Base-by-base conservation (phyloP, 2,797 vertebrate genomes). In the Pantherophis alleghaniensis region DNA sequence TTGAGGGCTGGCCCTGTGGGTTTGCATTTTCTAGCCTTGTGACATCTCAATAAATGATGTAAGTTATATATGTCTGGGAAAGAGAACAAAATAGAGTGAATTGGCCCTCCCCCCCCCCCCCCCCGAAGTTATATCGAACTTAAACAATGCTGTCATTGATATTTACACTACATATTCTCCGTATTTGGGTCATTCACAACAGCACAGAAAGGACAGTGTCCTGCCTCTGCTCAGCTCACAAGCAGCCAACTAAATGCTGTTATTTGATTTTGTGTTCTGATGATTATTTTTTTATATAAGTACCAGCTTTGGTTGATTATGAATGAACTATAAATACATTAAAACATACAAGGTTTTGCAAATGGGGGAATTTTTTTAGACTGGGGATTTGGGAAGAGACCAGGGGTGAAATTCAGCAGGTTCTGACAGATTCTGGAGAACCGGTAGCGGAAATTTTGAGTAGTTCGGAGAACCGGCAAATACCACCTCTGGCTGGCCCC, bases 291-390 rank as follows among this genome's bases (percentile, higher is more conserved):
- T 93, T 96, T 56, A 32, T 88, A 88, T 6, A 42, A 7, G 18
- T 32, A 59, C 57, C 92, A 89, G 9, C 59, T 56, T 87, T 94
- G 87, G 16, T 89, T 86, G 55, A 93, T 0, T 14, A 74, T 91
- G 37, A 90, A 56, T 93, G 94, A 86, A 94, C 94, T 94, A 28
- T 89, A 94, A 95, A 96, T 95, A 95, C 94, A 93, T 93, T 22
- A 95, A 95, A 94, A 79, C 89, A 51, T 57, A 32, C 51, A 57
- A 94, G 53, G 79, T 11, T 93, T 51, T 16, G 13, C 10, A 56
- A 83, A 93, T 42, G 26, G 24, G 47, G 32, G 53, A 59, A 4
- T 53, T 53, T 61, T 57, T n/a, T 91, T 13, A 37, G 47, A 47
- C 42, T 74, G 47, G 6, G 7, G 47, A 18, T 42, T 42, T 59